Evolutionary conservation across 1,140 invertebrate species (phyloP).

Genomic region (Aphelenchoides besseyi): DNA sequence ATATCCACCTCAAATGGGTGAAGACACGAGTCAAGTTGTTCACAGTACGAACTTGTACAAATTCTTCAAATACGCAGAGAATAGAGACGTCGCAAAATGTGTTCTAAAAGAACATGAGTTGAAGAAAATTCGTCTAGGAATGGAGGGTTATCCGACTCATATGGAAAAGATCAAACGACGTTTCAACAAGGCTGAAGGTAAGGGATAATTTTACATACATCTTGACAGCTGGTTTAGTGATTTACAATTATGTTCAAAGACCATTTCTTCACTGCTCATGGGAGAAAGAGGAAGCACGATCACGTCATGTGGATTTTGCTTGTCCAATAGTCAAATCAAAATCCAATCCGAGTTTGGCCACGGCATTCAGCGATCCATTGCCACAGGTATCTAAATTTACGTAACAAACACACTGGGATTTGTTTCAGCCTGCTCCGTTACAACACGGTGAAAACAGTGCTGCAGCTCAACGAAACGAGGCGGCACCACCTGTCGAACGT

Average conservation of each 20-base stretch:
- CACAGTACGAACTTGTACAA: constrained; percentile 70
- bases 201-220: constrained; percentile 4
- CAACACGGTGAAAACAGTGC: constrained; percentile 23
- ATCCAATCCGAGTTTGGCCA: constrained; percentile 58
- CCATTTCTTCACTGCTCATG: constrained; percentile 99
- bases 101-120: constrained; percentile 94
- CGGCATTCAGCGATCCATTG: constrained; percentile 44
- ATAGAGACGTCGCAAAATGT: constrained; percentile 96
- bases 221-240: constrained; percentile 69
- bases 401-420: constrained; percentile 5
- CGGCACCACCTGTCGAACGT: constrained; percentile 7
- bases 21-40: constrained; percentile 88
- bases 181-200: constrained; percentile 75
- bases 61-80: constrained; percentile 99
- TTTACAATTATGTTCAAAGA: constrained; percentile 99
- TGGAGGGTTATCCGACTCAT: constrained; percentile 88
- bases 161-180: constrained; percentile 85
- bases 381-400: constrained; percentile 41
- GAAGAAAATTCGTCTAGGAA: constrained; percentile 97
- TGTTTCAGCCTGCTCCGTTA: constrained; percentile 37
- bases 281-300: constrained; percentile 99
- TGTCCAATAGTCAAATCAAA: constrained; percentile 62
- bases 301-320: constrained; percentile 91
- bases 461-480: constrained; percentile 15
- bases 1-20: constrained; percentile 96